Percentiles rank a stretch among this genome's conserved stretches.
Conservation (phyloP, 2,888 invertebrate species). For the Drosophila mayaguana region DNA sequence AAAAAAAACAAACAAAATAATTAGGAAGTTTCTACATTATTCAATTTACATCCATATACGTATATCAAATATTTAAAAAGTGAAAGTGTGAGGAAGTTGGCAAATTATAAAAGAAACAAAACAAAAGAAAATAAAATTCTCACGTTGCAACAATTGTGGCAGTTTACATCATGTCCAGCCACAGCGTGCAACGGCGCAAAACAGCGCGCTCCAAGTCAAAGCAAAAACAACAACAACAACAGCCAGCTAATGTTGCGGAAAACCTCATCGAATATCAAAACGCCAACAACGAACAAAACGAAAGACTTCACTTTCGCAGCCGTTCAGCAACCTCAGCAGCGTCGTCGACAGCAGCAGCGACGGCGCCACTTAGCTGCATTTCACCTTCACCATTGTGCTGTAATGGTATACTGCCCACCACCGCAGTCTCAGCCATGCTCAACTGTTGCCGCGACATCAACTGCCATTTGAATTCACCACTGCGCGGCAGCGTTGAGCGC, state of each 20-base stretch:
- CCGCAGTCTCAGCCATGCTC: slow-evolving; percentile 50
- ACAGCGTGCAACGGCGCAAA: slow-evolving; percentile 76
- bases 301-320: slow-evolving; percentile 84
- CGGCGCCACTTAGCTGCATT: slow-evolving; percentile 43
- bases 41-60: not conserved
- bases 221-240: slow-evolving; percentile 38
- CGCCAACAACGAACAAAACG: slow-evolving; percentile 72
- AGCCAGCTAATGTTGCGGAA: slow-evolving; percentile 49
- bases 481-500: slow-evolving; percentile 63
- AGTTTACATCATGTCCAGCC: slow-evolving; percentile 64
- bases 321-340: slow-evolving; percentile 59
- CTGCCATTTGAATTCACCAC: slow-evolving; percentile 74
- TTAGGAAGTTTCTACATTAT: slow-evolving; percentile 5
- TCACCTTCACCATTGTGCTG: slow-evolving; percentile 75
- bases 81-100: slow-evolving; percentile 44
- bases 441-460: slow-evolving; percentile 81
- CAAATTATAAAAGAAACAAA: slow-evolving; percentile 13
- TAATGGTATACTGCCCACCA: slow-evolving; percentile 68
- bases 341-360: slow-evolving; percentile 24
- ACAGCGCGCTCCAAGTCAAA: slow-evolving; percentile 72
- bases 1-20: slow-evolving; percentile 19
- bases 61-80: slow-evolving; percentile 34
- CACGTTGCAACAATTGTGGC: slow-evolving; percentile 44
- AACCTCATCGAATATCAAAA: slow-evolving; percentile 58
- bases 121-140: slow-evolving; percentile 39